These are phyloP conservation scores for Eupithecia abbreviata DNA, from an alignment of 2,888 invertebrate species.

Conservation along the genomic window DNA sequence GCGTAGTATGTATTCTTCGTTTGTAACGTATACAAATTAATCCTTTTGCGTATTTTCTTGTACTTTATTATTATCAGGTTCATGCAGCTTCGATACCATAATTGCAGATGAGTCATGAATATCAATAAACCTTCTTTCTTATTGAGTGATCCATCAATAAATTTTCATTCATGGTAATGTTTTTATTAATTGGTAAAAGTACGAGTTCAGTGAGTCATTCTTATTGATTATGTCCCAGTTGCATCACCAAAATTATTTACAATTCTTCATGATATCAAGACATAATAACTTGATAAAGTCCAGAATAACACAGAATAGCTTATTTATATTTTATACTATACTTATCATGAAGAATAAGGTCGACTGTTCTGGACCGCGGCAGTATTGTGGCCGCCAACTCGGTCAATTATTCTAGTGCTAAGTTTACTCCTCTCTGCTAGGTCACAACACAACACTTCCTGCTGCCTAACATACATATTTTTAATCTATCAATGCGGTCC, in stretches of 20 bases:
- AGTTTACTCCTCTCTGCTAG: constrained; percentile 51
- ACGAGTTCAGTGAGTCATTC: constrained; percentile 54
- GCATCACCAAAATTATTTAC: constrained; percentile 4
- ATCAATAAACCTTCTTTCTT: constrained; percentile 44
- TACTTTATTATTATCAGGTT: constrained; percentile 49
- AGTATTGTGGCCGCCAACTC: constrained; percentile 67
- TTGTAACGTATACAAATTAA: constrained; percentile 61
- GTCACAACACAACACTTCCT: constrained; percentile 43
- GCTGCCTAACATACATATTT: constrained; percentile 28
- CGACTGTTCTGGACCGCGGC: constrained; percentile 55
- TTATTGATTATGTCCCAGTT: constrained; percentile 45
- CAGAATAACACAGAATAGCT: not conserved
- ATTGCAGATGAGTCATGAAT: constrained; percentile 56
- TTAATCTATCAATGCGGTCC: constrained; percentile 17
- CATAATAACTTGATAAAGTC: not conserved
- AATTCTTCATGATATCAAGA: not conserved
- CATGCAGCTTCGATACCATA: constrained; percentile 55
- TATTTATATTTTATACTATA: not conserved
- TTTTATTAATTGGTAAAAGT: constrained; percentile 56
- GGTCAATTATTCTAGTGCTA: constrained; percentile 69
- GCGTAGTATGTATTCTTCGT: constrained; percentile 59
- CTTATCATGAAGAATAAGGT: not conserved
- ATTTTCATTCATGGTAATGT: constrained; percentile 61
- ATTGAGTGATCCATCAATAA: constrained; percentile 51
- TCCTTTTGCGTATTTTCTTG: constrained; percentile 52